Conservation (phyloP, 2,888 invertebrate genomes). For the Peribatodes rhomboidaria region DNA sequence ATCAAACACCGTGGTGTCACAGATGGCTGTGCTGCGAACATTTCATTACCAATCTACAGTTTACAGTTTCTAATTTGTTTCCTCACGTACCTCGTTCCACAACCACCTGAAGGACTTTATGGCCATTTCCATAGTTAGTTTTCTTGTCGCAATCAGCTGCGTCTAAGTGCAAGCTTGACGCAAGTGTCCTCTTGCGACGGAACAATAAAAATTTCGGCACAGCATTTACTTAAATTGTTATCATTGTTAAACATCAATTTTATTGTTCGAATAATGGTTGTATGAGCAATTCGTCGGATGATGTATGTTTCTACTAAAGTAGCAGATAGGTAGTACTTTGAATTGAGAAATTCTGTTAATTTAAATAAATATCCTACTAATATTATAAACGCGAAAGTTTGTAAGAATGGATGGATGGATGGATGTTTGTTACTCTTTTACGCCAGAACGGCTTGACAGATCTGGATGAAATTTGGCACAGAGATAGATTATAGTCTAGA, state of each 20-base stretch:
- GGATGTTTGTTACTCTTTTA: too few relatives aligned
- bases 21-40: conserved; percentile 9
- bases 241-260: conserved; percentile 61
- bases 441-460: too few relatives aligned
- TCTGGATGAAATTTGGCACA: too few relatives aligned
- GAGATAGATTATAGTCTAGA: too few relatives aligned
- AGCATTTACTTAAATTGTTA: conserved; percentile 56
- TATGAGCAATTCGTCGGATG: conserved; percentile 8
- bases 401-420: too few relatives aligned
- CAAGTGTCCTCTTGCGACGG: conserved; percentile 58
- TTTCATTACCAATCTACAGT: conserved; percentile 19
- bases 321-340: background rate
- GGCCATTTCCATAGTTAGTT: conserved; percentile 37
- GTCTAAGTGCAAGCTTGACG: conserved; percentile 56
- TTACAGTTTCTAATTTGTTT: conserved; percentile 33
- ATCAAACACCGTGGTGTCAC: conserved; percentile 1
- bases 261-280: conserved; percentile 55
- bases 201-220: conserved; percentile 59
- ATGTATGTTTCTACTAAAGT: background rate
- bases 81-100: conserved; percentile 26
- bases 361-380: too few relatives aligned
- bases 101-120: conserved; percentile 39
- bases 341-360: background rate
- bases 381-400: too few relatives aligned
- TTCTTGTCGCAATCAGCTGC: conserved; percentile 52